Conservation (phyloP, 2,797 vertebrate genomes). For the Poecile montanus region DNA sequence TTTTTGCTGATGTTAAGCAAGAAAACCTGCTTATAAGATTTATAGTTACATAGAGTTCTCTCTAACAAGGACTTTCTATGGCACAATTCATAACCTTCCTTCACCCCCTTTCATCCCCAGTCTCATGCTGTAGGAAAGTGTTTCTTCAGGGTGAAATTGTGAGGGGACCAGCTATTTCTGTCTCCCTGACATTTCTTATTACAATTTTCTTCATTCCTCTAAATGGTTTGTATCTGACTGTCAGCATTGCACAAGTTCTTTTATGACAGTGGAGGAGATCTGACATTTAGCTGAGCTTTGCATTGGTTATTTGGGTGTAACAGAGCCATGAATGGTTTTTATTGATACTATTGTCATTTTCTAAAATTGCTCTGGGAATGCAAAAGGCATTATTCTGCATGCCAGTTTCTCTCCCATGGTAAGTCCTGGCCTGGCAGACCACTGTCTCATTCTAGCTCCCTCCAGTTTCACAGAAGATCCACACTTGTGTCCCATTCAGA, state of each 20-base stretch:
- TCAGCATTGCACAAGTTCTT: neutral
- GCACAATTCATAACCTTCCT: neutral
- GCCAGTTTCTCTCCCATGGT: neutral
- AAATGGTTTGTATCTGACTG: conserved; percentile 14
- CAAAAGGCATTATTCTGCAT: neutral
- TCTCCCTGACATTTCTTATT: conserved; percentile 43
- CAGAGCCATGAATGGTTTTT: neutral
- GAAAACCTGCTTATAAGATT: neutral
- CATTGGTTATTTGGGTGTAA: conserved; percentile 3
- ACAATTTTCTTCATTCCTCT: neutral
- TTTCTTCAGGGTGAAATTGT: conserved; percentile 2
- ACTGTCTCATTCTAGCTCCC: neutral
- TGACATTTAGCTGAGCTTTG: conserved; percentile 41
- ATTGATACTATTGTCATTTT: neutral
- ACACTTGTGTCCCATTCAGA: neutral
- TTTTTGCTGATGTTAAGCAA: conserved; percentile 14
- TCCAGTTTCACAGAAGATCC: neutral
- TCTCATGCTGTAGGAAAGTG: neutral
- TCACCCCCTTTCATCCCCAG: neutral
- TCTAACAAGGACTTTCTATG: neutral
- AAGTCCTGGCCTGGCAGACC: neutral
- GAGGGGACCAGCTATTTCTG: conserved; percentile 30
- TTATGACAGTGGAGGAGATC: neutral
- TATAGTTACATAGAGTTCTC: neutral
- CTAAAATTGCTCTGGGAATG: neutral